These are phyloP conservation scores for Clusia tigrina DNA, from an alignment of 2,888 invertebrate species.

Conservation along the genomic window DNA sequence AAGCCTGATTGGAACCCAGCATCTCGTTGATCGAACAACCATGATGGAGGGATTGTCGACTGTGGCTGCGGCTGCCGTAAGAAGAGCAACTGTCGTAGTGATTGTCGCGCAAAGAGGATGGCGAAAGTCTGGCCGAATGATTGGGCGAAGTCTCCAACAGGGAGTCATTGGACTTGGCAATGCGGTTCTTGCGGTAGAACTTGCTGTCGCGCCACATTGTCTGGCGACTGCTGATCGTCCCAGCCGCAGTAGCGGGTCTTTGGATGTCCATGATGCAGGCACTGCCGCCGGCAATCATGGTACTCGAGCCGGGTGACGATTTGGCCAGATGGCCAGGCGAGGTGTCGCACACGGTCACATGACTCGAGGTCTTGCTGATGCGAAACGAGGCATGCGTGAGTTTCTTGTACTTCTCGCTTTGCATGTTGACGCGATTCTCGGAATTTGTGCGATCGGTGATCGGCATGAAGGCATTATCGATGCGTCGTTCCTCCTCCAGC, in stretches of 20 bases:
- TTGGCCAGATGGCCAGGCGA: slow-evolving; percentile 34
- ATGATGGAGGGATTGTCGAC: slow-evolving; percentile 49
- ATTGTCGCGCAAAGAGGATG: slow-evolving; percentile 57
- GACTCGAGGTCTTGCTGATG: slow-evolving; percentile 58
- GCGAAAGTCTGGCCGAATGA: slow-evolving; percentile 55
- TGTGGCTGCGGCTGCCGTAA: slow-evolving; percentile 50
- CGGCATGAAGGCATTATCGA: slow-evolving; percentile 63
- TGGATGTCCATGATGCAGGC: slow-evolving; percentile 46
- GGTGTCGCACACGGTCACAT: slow-evolving; percentile 40
- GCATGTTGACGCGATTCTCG: slow-evolving; percentile 62
- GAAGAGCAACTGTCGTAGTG: slow-evolving; percentile 54
- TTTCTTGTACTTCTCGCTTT: slow-evolving; percentile 63
- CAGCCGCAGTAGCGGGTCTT: slow-evolving; percentile 46
- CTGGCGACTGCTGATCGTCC: slow-evolving; percentile 50
- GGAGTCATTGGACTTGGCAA: slow-evolving; percentile 64
- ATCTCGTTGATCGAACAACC: slow-evolving; percentile 52
- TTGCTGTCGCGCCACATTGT: slow-evolving; percentile 63
- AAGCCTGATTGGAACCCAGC: slow-evolving; percentile 33
- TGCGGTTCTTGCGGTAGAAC: slow-evolving; percentile 64
- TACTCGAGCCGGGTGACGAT: slow-evolving; percentile 35
- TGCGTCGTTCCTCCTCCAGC: slow-evolving; percentile 63
- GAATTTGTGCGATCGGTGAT: slow-evolving; percentile 62
- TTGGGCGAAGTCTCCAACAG: slow-evolving; percentile 60
- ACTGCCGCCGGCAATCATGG: slow-evolving; percentile 21
- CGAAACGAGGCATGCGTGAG: slow-evolving; percentile 63